Evolutionary conservation across 2,888 invertebrate species (phyloP).

Genomic region (Erebia aethiops): DNA sequence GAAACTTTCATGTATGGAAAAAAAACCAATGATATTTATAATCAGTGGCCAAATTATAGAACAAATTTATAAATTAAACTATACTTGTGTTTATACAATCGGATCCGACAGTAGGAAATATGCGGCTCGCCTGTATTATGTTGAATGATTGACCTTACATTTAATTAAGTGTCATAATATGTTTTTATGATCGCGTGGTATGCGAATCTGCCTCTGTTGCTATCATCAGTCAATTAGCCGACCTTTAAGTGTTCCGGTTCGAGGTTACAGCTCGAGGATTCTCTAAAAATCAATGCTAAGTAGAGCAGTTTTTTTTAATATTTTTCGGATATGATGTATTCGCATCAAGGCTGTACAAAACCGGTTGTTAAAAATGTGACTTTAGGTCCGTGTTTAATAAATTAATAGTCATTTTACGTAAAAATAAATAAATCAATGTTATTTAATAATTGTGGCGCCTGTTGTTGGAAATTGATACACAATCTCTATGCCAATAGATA

Average conservation of each 20-base stretch:
- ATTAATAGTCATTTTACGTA: slow-evolving; percentile 11
- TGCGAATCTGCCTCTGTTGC: slow-evolving; percentile 32
- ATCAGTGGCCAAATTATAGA: too few relatives aligned
- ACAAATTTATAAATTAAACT: too few relatives aligned
- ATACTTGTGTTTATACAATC: not conserved
- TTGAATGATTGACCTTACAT: slow-evolving; percentile 21
- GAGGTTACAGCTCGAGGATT: slow-evolving; percentile 42
- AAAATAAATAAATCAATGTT: slow-evolving; percentile 11
- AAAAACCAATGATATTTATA: too few relatives aligned
- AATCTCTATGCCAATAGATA: slow-evolving; percentile 27
- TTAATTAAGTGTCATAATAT: slow-evolving; percentile 18
- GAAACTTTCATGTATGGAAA: too few relatives aligned
- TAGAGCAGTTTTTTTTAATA: slow-evolving; percentile 37
- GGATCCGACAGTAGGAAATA: not conserved
- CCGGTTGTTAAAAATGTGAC: slow-evolving; percentile 27
- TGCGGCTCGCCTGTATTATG: slow-evolving; percentile 15
- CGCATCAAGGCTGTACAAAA: slow-evolving; percentile 14
- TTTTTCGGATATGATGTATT: slow-evolving; percentile 31
- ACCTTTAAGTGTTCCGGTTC: slow-evolving; percentile 44
- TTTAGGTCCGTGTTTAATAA: slow-evolving; percentile 19
- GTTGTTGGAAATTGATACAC: slow-evolving; percentile 16
- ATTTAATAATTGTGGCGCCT: slow-evolving; percentile 14
- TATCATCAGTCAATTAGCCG: slow-evolving; percentile 32
- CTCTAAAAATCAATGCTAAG: slow-evolving; percentile 38
- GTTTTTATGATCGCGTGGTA: slow-evolving; percentile 31